A percentile compares a stretch with the other conserved stretches of the same genome.
Evolutionary conservation across 1,140 invertebrate genomes (phyloP).

Genomic region (Nomia melanderi): DNA sequence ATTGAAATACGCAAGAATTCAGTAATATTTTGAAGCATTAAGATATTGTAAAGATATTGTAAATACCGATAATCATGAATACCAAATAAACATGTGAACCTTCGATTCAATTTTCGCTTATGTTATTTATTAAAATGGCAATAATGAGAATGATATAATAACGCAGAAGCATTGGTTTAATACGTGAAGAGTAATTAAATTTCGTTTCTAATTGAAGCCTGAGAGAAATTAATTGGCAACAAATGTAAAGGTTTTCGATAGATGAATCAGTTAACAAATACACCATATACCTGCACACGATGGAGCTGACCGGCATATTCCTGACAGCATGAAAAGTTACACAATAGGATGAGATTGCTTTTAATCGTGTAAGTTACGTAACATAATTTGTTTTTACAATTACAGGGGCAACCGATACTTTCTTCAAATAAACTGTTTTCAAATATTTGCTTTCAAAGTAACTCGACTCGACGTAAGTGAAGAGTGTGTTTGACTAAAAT

Average conservation of each 20-base stretch:
- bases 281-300: constrained; percentile 89
- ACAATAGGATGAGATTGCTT: constrained; percentile 56
- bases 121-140: background rate
- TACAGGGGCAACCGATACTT: no score
- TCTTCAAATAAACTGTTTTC: no score
- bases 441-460: background rate
- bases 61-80: no score
- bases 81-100: background rate
- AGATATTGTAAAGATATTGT: background rate
- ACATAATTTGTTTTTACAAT: background rate
- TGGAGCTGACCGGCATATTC: constrained; percentile 91
- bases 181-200: background rate
- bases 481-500: background rate
- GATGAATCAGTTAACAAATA: constrained; percentile 20
- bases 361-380: constrained; percentile 10
- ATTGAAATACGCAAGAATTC: background rate
- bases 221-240: background rate
- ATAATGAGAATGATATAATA: background rate
- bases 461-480: background rate
- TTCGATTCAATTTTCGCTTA: background rate
- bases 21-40: background rate
- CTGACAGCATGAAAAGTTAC: constrained; percentile 83
- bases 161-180: background rate
- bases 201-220: background rate
- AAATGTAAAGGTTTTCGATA: background rate